Percentiles rank a stretch among this genome's conserved stretches.
These are phyloP conservation scores for Centruroides vittatus DNA, from an alignment of 1,140 invertebrate species.

Conservation along the genomic window DNA sequence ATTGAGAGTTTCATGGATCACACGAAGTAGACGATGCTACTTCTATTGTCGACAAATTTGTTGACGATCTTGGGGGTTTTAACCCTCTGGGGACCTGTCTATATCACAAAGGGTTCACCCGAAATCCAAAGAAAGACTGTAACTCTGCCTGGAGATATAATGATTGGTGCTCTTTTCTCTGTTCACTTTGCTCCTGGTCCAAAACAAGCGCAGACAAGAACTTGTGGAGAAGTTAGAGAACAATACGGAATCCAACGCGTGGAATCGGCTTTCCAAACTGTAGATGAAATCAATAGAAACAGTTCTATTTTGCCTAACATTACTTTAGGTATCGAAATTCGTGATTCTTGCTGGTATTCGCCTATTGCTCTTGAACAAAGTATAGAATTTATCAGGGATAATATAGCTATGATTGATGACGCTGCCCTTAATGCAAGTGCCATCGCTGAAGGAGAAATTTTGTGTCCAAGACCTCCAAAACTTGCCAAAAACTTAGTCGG, in stretches of 20 bases:
- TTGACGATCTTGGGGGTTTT: no score
- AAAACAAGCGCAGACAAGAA: constrained; percentile 34
- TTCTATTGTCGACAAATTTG: no score
- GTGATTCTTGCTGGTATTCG: constrained; percentile 61
- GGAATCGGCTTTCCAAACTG: constrained; percentile 45
- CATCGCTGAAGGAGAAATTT: neutral
- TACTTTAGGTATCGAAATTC: constrained; percentile 55
- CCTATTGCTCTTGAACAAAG: constrained; percentile 61
- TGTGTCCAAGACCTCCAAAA: constrained; percentile 13
- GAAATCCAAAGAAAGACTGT: constrained; percentile 8
- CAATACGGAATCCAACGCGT: constrained; percentile 64
- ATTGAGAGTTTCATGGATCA: no score
- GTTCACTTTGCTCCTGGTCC: constrained; percentile 50
- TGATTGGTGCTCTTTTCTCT: constrained; percentile 57
- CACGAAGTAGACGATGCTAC: no score
- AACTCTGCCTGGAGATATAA: constrained; percentile 41
- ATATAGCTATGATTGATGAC: constrained; percentile 37
- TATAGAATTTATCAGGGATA: constrained; percentile 55
- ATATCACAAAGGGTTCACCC: no score
- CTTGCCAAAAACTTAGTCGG: constrained; percentile 44
- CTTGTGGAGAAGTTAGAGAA: constrained; percentile 49
- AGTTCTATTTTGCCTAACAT: constrained; percentile 38
- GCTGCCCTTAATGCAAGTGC: neutral
- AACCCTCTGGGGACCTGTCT: no score
- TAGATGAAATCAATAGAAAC: constrained; percentile 40